Base-by-base conservation (phyloP, 1,140 invertebrate genomes). In the Lanistes nyassanus region DNA sequence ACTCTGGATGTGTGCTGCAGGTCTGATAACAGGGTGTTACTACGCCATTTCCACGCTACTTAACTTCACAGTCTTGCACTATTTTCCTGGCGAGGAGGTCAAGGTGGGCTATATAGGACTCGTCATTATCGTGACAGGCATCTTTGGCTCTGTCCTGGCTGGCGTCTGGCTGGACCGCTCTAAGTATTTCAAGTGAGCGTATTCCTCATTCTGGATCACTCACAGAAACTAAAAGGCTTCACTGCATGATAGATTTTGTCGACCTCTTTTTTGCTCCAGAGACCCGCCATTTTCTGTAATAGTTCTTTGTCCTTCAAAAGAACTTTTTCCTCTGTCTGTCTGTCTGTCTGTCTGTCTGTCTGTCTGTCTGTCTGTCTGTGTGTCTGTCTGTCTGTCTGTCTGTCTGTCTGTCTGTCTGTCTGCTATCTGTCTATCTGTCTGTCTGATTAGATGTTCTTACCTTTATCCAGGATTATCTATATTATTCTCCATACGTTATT, bases 21-120 rank as follows among this genome's bases (percentile, higher is more conserved):
- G 91, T 3, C 93, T 98, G 79, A 98, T 98, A 87, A 94, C 96
- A 5, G 97, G 97, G 0, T 94, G 95, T 16, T 98, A 97, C 90
- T 98, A 98, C 85, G 96, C 95, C 3, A 94, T 98, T 77, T 97
- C 95, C 5, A 98, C 96, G 0, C 91, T 97, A 2, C 92, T 98
- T 23, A 96, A 95, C 88, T 93, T 94, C 88, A 93, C 97, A 77
- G 91, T 98, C n/a, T 86, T 95, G 0, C 83, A 88, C 62, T 93
- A 96, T 88, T 97, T 94, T 86, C 92, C 92, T 78, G 81, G 80
- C n/a, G 76, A 85, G 56, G 78, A 84, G 31, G 60, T 79, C 55
- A 80, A 74, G 85, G 94, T 93, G 1, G 97, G 97, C 36, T 90
- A 93, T 68, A 96, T 98, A 80, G 97, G 97, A 1, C 87, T 98